phyloP scores from a whole-genome alignment of 2,888 invertebrate genomes.

The Bugula neritina region DNA sequence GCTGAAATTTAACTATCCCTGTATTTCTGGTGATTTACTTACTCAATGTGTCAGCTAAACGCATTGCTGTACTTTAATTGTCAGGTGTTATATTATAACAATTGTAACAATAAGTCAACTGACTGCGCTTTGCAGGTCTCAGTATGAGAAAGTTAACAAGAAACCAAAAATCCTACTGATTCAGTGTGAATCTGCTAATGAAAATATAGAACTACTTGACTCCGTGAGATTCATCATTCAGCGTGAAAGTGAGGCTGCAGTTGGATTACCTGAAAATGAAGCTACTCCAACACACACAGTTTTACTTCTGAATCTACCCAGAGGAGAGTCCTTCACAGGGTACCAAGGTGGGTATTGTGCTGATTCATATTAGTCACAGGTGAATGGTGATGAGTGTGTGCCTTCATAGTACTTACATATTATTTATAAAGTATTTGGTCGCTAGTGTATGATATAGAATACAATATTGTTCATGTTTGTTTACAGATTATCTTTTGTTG shows the following conservation, averaged over 20 bases:
- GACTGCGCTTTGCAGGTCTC: too few species aligned
- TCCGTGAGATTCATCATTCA: slow-evolving; percentile 12
- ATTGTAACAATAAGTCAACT: too few species aligned
- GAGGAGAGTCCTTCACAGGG: neutral
- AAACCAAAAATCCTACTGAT: neutral
- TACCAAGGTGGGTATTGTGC: slow-evolving; percentile 6
- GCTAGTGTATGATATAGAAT: too few species aligned
- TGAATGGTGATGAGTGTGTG: neutral
- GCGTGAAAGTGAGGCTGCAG: neutral
- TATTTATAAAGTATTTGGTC: too few species aligned
- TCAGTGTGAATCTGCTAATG: slow-evolving; percentile 12
- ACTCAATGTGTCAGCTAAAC: too few species aligned
- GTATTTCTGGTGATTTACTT: too few species aligned
- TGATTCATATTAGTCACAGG: too few species aligned
- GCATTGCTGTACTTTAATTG: too few species aligned
- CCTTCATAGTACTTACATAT: neutral
- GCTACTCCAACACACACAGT: neutral
- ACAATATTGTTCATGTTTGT: too few species aligned
- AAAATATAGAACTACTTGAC: neutral
- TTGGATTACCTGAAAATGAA: neutral
- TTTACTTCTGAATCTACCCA: neutral
- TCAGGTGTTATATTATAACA: too few species aligned
- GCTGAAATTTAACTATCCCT: too few species aligned
- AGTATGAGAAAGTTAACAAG: neutral
- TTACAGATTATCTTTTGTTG: too few species aligned